These are phyloP conservation scores for Scortum barcoo DNA, from an alignment of 2,113 vertebrate genomes.

Conservation along the genomic window DNA sequence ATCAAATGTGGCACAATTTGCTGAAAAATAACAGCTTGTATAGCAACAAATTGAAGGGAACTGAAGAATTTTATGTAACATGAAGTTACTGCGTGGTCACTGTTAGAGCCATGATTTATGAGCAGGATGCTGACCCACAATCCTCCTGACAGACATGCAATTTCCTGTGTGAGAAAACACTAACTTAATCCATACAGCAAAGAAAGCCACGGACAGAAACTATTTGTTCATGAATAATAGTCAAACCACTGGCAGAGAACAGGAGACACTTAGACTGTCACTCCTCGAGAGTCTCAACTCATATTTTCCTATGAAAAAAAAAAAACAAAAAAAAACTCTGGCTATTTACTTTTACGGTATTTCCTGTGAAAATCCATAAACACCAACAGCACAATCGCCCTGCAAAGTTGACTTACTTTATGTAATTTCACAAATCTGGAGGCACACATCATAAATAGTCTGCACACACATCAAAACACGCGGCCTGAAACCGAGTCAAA, in stretches of 20 bases:
- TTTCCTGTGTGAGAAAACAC: conserved; percentile 81
- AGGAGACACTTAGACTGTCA: conserved; percentile 37
- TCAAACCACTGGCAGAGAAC: conserved; percentile 4
- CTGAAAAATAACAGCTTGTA: conserved; percentile 22
- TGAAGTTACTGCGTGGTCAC: conserved; percentile 42
- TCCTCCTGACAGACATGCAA: conserved; percentile 76
- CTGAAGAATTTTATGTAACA: conserved; percentile 38
- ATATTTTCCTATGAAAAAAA: conserved; percentile 63
- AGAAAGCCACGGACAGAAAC: conserved; percentile 43
- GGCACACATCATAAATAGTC: conserved; percentile 61
- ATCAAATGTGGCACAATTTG: conserved; percentile 21
- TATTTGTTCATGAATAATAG: conserved; percentile 54
- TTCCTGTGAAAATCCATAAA: conserved; percentile 67
- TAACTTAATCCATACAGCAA: conserved; percentile 66
- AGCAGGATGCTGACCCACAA: conserved; percentile 65
- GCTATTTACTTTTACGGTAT: conserved; percentile 51
- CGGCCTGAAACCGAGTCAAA: not conserved
- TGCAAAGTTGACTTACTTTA: conserved; percentile 32
- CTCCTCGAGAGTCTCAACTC: conserved; percentile 35
- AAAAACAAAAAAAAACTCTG: too few relatives aligned
- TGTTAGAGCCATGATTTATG: conserved; percentile 67
- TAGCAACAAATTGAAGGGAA: conserved; percentile 21
- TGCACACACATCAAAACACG: conserved; percentile 19
- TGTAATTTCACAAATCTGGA: conserved; percentile 52
- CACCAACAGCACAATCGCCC: conserved; percentile 21